These are phyloP conservation scores for Philaenus spumarius DNA, from an alignment of 1,140 invertebrate species.

Conservation along the genomic window DNA sequence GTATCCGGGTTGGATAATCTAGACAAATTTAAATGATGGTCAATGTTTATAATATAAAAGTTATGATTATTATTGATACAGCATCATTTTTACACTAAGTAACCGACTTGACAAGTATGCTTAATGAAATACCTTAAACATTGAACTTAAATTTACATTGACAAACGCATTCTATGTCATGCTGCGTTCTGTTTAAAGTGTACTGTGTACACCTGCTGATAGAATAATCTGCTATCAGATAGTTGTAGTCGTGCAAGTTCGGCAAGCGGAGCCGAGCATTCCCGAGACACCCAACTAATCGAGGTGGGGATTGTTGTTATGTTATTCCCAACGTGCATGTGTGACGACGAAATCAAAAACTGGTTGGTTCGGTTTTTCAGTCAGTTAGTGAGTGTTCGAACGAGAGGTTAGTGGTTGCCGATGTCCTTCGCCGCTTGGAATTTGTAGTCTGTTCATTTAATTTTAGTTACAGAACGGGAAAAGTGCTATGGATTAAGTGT, in stretches of 20 bases:
- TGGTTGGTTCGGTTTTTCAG: conserved; percentile 16
- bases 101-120: too few relatives aligned
- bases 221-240: not conserved
- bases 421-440: not conserved
- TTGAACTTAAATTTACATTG: too few relatives aligned
- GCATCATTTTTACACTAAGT: too few relatives aligned
- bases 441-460: not conserved
- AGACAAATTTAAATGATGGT: too few relatives aligned
- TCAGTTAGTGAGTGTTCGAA: conserved; percentile 9
- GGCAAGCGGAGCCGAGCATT: not conserved
- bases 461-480: too few relatives aligned
- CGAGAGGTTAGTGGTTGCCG: conserved; percentile 1
- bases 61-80: too few relatives aligned
- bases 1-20: too few relatives aligned
- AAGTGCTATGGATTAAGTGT: too few relatives aligned
- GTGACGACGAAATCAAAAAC: conserved; percentile 5
- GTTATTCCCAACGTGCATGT: conserved; percentile 12
- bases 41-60: too few relatives aligned
- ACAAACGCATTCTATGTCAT: too few relatives aligned
- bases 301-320: conserved; percentile 3
- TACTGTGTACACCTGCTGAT: not conserved
- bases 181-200: too few relatives aligned
- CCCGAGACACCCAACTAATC: not conserved
- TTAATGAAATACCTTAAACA: too few relatives aligned
- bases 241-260: not conserved